Conservation (phyloP, 2,888 invertebrate genomes). For the Rotaria sp. region DNA sequence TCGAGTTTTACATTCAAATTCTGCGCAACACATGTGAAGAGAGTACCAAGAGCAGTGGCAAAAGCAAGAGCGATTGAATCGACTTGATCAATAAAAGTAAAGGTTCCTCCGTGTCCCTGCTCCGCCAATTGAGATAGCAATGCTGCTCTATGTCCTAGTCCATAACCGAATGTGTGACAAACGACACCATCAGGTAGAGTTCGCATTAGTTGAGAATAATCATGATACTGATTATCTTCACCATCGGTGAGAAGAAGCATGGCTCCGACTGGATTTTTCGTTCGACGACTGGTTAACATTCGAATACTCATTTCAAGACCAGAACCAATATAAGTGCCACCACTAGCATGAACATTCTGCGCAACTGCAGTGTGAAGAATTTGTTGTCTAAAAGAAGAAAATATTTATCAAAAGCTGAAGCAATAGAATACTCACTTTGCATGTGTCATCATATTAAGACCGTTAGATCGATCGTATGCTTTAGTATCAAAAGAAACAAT, state of each 20-base stretch:
- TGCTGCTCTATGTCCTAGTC: neutral
- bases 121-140: neutral
- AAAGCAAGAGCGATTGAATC: neutral
- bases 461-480: neutral
- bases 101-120: neutral
- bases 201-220: neutral
- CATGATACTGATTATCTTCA: neutral
- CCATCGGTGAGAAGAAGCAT: neutral
- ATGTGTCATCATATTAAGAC: neutral
- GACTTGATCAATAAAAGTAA: neutral
- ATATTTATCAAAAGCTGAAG: too few species aligned
- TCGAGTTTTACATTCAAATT: neutral
- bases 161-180: neutral
- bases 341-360: neutral
- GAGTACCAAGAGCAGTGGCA: neutral
- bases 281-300: neutral
- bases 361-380: too few species aligned
- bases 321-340: neutral
- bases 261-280: neutral
- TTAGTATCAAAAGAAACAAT: neutral
- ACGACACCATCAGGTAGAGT: neutral
- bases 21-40: neutral
- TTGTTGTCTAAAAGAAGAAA: too few species aligned
- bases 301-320: neutral
- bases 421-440: neutral